These are phyloP conservation scores for Microcebus tavaratra DNA, from an alignment of 2,113 vertebrate species.

Conservation along the genomic window DNA sequence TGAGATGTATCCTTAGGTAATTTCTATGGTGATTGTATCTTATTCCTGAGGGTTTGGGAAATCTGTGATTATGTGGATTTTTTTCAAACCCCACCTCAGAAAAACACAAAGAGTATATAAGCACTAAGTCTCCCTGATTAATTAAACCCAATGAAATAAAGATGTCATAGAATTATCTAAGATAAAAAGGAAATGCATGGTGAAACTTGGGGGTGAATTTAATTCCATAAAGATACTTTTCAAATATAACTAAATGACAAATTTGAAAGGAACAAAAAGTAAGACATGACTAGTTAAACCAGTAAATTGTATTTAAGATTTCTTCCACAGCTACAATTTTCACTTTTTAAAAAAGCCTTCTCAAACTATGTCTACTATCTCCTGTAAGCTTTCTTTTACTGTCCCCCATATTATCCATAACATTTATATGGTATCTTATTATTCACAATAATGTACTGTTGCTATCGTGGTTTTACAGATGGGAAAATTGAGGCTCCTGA, in stretches of 20 bases:
- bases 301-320: accelerated
- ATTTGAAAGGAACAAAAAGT: neutral
- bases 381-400: too few relatives aligned
- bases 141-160: neutral
- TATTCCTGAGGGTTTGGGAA: neutral
- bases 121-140: neutral
- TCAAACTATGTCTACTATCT: neutral
- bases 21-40: neutral
- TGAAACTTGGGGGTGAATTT: neutral
- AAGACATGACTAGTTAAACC: neutral
- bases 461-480: neutral
- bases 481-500: neutral
- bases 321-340: too few relatives aligned
- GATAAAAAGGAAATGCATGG: too few relatives aligned
- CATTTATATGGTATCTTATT: neutral
- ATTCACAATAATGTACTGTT: accelerated
- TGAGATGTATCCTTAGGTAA: neutral
- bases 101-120: neutral
- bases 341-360: neutral
- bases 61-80: neutral
- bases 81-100: neutral
- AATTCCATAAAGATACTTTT: neutral
- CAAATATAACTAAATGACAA: neutral
- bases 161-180: neutral
- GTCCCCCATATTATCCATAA: neutral